Base-by-base conservation (phyloP, 2,797 vertebrate species). In the Meriones psammophilus region DNA sequence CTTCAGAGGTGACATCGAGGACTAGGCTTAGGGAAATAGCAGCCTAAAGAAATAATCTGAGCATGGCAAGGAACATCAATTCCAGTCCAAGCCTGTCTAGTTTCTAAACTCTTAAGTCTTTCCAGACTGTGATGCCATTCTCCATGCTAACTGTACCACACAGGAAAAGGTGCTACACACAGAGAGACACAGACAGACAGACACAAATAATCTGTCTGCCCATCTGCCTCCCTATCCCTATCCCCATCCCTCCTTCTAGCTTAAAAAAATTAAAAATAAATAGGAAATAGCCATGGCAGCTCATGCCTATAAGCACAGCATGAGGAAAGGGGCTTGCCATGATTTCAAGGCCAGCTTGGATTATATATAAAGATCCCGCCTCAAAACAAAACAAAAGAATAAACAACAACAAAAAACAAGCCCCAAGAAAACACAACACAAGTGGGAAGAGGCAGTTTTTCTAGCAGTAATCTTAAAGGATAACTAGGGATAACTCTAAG, bases 241-340 rank as follows among this genome's bases (percentile, higher is more conserved):
- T 10, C 50, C 50, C 50, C 10, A 50, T 50, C 50, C 50, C 50
- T 50, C 50, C 4, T 18, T 73, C 74, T 42, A 69, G 42, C 50
- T 89, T 94, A 78, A 86, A 89, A 17, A 58, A 58, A 58, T 50
- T 91, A 66, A 83, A 89, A 90, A 68, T 36, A 46, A 39, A 6
- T 73, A 50, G 39, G 39, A 81, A 36, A 56, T n/a, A 50, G 3
- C 17, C 20, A 68, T 68, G 28, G 46, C 2, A 6, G 36, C 10
- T 22, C 81, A 85, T 13, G 7, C 17, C 56, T 85, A 39, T 26
- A 39, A 39, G 60, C 56, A 81, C 15, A 64, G 36, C 24, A 36
- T 30, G 12, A 86, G 46, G 33, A 64, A 69, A 20, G 64, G 68
- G 84, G 30, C 30, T 69, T 69, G 66, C 12, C 30, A 24, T 86